A percentile compares a stretch with the other conserved stretches of the same genome.
phyloP scores from a whole-genome alignment of 2,888 invertebrate species.

The Oxyscelio sp. region DNA sequence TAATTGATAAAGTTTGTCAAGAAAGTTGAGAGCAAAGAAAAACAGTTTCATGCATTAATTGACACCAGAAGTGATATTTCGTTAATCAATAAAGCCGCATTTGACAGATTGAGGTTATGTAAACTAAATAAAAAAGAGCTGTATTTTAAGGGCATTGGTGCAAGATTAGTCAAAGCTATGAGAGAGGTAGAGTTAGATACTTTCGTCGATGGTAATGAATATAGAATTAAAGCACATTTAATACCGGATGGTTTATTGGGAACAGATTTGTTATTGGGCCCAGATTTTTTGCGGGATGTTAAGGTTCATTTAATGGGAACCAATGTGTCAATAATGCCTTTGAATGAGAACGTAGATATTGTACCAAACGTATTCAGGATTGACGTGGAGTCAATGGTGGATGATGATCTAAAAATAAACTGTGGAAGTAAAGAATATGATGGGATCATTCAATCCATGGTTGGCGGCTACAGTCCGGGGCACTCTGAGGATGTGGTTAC shows the following conservation, averaged over 20 bases:
- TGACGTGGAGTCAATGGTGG: neutral
- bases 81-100: neutral
- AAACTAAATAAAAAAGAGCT: neutral
- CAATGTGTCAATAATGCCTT: neutral
- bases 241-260: neutral
- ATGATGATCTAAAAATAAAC: neutral
- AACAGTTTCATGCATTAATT: neutral
- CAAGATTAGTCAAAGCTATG: neutral
- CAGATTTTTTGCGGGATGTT: neutral
- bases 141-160: neutral
- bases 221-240: neutral
- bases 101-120: neutral
- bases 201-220: neutral
- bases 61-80: constrained; percentile 4
- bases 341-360: neutral
- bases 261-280: constrained; percentile 2
- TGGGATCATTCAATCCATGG: neutral
- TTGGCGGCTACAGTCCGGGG: neutral
- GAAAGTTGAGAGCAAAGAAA: neutral
- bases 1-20: constrained; percentile 10
- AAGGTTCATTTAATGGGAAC: too few relatives aligned
- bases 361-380: neutral
- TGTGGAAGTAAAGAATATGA: neutral
- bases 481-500: neutral
- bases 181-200: neutral